Evolutionary conservation across 1,140 invertebrate species (phyloP), one percentile per base, ranked within the genome.

Genomic region (Glossosoma conforme): DNA sequence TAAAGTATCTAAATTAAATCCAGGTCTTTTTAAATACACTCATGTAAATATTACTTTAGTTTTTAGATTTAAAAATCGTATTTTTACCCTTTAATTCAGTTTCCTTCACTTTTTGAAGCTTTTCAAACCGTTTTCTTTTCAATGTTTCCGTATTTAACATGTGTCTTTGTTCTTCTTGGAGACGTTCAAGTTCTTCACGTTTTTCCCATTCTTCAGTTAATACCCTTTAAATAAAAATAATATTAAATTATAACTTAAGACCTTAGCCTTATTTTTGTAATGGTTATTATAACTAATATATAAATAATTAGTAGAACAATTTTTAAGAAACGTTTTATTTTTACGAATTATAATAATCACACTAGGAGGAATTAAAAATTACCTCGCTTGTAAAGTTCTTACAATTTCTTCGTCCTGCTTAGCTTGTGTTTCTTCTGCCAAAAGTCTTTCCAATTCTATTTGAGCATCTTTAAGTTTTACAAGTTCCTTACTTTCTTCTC

Each of bases 351-450:
- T n/a, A n/a, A n/a, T n/a, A n/a, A n/a, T n/a, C n/a, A n/a, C n/a
- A n/a, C n/a, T n/a, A n/a, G n/a, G n/a, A 36, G 15, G 6, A 5
- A 36, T 36, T 13, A 36, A 36, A 19, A 42, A 66, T 52, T 58
- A 73, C 72, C 80, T 77, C 9, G 84, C 84, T 70, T 87, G 85
- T 40, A 87, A 66, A 40, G 77, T 78, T 62, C 85, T 69, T 1
- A 88, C 89, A 55, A 89, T 86, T 76, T 91, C 88, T 69, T 91
- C 89, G 61, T 91, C 89, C 54, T 81, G 68, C 61, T 90, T 87
- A 2, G 88, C 87, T 65, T 89, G 85, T 3, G 84, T 84, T 67
- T 91, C 89, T 69, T 88, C 86, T 57, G 86, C 82, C 3, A 91
- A 63, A 1, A 89, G 60, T 58, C 70, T 72, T 64, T 89, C 85